Conservation (phyloP, 64 coral and sea anemone species). For the Anthopleura sola region DNA sequence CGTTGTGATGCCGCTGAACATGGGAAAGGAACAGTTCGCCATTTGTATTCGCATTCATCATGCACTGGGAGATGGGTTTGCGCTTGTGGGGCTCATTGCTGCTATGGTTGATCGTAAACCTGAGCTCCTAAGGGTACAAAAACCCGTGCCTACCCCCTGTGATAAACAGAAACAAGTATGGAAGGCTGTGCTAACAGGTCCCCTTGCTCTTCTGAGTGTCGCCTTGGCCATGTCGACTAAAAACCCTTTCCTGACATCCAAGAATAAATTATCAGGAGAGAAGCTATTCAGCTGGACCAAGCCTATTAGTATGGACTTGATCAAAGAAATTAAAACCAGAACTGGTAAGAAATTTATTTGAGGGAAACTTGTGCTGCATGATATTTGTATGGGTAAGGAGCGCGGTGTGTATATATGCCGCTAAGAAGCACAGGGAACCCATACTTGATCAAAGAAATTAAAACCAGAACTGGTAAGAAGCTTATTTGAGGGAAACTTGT, state of each 20-base stretch:
- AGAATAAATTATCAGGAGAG: constrained; percentile 55
- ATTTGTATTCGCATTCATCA: constrained; percentile 74
- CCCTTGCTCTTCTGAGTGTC: constrained; percentile 72
- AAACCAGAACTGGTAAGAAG: constrained; percentile 62
- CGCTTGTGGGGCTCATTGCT: constrained; percentile 61
- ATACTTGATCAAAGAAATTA: constrained; percentile 79
- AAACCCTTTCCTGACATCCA: constrained; percentile 53
- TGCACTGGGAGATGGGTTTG: constrained; percentile 76
- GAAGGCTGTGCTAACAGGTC: constrained; percentile 71
- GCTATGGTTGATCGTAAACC: constrained; percentile 80
- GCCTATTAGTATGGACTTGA: constrained; percentile 46
- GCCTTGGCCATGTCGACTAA: constrained; percentile 52
- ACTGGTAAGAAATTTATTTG: constrained; percentile 47
- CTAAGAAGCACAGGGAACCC: too few relatives aligned
- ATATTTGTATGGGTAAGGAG: too few relatives aligned
- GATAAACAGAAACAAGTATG: constrained; percentile 78
- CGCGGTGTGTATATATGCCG: too few relatives aligned
- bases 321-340: constrained; percentile 75
- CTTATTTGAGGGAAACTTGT: not conserved
- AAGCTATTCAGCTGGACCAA: constrained; percentile 64
- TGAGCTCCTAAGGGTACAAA: constrained; percentile 68
- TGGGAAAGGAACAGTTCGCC: constrained; percentile 56
- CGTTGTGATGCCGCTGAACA: constrained; percentile 50
- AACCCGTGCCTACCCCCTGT: constrained; percentile 75
- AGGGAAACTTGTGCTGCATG: not conserved